These are phyloP conservation scores for Cassiopea andromeda DNA, from an alignment of 30 jellyfish, hydroid and myxozoan species.

Conservation along the genomic window DNA sequence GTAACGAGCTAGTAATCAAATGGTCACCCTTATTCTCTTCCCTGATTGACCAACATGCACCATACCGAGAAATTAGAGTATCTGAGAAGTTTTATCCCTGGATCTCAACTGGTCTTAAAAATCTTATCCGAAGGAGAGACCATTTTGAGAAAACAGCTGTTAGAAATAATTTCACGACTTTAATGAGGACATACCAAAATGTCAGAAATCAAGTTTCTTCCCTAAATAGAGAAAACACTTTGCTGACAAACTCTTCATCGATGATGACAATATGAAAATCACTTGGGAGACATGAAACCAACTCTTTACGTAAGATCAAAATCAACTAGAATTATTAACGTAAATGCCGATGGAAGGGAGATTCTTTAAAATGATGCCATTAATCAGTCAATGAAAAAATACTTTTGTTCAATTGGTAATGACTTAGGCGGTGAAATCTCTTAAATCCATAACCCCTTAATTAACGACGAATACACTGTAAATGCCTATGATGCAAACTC, in stretches of 20 bases:
- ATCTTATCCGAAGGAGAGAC: background rate
- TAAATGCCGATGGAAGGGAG: background rate
- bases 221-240: background rate
- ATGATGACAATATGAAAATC: background rate
- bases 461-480: background rate
- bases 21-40: background rate
- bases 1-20: background rate
- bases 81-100: conserved; percentile 2
- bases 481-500: background rate
- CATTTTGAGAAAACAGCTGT: background rate
- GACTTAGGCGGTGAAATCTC: background rate
- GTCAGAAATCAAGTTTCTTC: conserved; percentile 1
- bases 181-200: background rate
- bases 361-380: background rate
- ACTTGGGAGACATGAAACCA: background rate
- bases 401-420: conserved; percentile 4
- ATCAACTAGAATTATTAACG: background rate
- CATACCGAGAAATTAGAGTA: conserved; percentile 5
- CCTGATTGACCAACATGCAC: conserved; percentile 7
- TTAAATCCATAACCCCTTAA: background rate
- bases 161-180: background rate
- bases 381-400: background rate
- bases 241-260: background rate
- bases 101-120: conserved; percentile 2
- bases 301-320: background rate